phyloP scores from a whole-genome alignment of 2,113 vertebrate genomes.

The Alethe diademata region DNA sequence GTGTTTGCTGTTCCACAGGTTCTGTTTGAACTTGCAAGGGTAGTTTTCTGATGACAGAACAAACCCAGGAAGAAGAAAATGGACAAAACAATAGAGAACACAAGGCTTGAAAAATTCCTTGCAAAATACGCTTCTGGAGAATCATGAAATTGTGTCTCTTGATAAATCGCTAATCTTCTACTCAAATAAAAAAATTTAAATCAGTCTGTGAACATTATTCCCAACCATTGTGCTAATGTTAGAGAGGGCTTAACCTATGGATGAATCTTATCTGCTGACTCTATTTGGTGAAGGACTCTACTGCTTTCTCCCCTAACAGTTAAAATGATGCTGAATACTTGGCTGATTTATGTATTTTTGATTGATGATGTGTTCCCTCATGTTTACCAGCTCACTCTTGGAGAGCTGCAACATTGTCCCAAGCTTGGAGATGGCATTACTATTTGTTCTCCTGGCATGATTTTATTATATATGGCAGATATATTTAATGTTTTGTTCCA shows the following conservation, averaged over 20 bases:
- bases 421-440: background rate
- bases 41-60: constrained; percentile 79
- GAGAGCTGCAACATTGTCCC: background rate
- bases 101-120: background rate
- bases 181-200: background rate
- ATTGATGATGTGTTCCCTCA: background rate
- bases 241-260: background rate
- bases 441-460: background rate
- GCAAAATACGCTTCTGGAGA: background rate
- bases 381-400: background rate
- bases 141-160: background rate
- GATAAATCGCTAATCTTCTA: background rate
- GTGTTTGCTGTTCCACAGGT: constrained; percentile 74
- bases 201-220: background rate
- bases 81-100: background rate
- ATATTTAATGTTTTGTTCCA: background rate
- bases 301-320: background rate
- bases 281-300: background rate
- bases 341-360: background rate
- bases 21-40: constrained; percentile 88
- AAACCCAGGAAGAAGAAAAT: background rate
- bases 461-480: background rate
- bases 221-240: background rate
- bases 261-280: background rate
- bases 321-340: background rate